These are phyloP conservation scores for Colletes latitarsis DNA, from an alignment of 1,140 invertebrate genomes.

Conservation along the genomic window DNA sequence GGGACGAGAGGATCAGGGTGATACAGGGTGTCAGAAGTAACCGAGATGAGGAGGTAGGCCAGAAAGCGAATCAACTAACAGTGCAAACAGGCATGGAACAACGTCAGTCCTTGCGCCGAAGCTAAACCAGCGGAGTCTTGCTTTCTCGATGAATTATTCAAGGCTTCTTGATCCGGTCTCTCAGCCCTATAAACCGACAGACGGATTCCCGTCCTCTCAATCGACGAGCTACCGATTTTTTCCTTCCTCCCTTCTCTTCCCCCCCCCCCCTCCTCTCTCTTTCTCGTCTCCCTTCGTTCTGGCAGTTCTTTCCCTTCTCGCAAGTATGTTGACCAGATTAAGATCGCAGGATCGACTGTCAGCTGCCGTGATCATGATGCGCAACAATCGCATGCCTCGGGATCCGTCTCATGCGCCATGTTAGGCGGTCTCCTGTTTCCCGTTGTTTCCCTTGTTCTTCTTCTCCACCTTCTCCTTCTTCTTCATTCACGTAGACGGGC, in stretches of 20 bases:
- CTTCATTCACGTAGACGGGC: neutral
- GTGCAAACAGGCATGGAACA: constrained; percentile 40
- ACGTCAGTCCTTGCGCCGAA: constrained; percentile 58
- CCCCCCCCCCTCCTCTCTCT: constrained; percentile 23
- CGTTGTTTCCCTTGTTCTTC: neutral
- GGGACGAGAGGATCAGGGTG: constrained; percentile 1
- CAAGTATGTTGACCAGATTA: constrained; percentile 65
- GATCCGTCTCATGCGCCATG: constrained; percentile 35
- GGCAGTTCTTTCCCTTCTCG: constrained; percentile 56
- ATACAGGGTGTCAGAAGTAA: constrained; percentile 32
- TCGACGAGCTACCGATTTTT: constrained; percentile 65
- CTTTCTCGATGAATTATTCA: constrained; percentile 73
- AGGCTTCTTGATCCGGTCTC: constrained; percentile 69
- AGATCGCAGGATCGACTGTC: constrained; percentile 73
- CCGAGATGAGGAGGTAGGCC: constrained; percentile 1
- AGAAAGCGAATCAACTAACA: constrained; percentile 25
- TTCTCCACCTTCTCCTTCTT: neutral
- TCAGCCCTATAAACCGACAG: constrained; percentile 54
- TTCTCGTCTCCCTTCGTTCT: constrained; percentile 2
- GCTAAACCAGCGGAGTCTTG: constrained; percentile 48
- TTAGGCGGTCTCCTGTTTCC: constrained; percentile 24
- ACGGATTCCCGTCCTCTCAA: constrained; percentile 66
- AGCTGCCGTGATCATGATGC: constrained; percentile 55
- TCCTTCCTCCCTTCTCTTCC: constrained; percentile 50
- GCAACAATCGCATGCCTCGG: constrained; percentile 39